Base-by-base conservation (phyloP, 2,797 vertebrate genomes). In the Lacerta agilis region DNA sequence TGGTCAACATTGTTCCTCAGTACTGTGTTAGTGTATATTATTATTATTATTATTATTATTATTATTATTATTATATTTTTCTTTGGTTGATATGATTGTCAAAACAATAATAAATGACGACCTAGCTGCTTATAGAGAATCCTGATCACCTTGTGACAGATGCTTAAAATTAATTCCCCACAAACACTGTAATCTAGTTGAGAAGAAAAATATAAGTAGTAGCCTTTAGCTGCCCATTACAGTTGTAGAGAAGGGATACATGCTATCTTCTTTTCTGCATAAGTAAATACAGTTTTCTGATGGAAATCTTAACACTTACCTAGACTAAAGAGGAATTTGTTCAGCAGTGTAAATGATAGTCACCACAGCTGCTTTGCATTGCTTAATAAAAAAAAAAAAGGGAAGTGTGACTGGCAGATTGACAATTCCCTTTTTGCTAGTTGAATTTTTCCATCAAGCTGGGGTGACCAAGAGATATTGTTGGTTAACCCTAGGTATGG, bases 381-480 rank as follows among this genome's bases (percentile, higher is more conserved):
- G 38, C 71, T 87, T 82, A 41, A 87, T 87, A 87, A 76, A 87
- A 55, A 87, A 87, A 76, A 87, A 55, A 87, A 76, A 82, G 38
- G 86, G 86, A 87, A 82, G 79, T 76, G 71, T 76, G 55, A 76
- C 79, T 87, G 86, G 78, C 55, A 73, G 25, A 8, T 17, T 36
- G 55, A 87, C 79, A 82, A 49, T 82, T 82, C 38, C 71, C 76
- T 82, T 67, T n/a, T 49, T 82, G 55, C 78, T 61, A n/a, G 78
- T 27, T 23, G 78, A 87, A 36, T 81, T 81, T 81, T 87, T 80
- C 78, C 86, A 45, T 82, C 55, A 82, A 61, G n/a, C 29, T 82
- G 71, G 23, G 18, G 66, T 66, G 79, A 82, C 71, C 67, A 64
- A 76, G 86, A n/a, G 27, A 75, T 20, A 29, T 10, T 82, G 49